These are phyloP conservation scores for Tipula lateralis DNA, from an alignment of 2,888 invertebrate species.

Conservation along the genomic window DNA sequence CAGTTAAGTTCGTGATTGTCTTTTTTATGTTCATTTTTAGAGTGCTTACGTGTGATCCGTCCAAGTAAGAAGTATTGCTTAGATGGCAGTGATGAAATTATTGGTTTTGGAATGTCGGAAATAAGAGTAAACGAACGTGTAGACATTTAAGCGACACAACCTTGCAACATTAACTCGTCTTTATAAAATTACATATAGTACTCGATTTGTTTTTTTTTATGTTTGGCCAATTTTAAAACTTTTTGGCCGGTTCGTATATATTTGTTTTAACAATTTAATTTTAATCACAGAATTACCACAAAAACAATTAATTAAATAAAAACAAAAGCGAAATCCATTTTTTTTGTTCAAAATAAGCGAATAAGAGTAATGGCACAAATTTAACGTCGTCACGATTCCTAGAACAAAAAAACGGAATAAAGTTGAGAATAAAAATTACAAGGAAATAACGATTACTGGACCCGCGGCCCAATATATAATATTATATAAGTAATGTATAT, in stretches of 20 bases:
- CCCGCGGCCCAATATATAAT: neutral
- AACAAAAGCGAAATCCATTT: neutral
- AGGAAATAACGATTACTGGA: neutral
- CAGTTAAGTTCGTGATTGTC: neutral
- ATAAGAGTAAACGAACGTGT: no score
- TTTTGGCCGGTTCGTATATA: neutral
- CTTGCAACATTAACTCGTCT: neutral
- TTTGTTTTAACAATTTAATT: neutral
- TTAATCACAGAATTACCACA: conserved; percentile 11
- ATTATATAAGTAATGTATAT: neutral
- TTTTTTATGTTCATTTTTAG: neutral
- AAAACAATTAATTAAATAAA: neutral
- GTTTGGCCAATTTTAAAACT: neutral
- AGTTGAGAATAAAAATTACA: neutral
- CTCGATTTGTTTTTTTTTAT: neutral
- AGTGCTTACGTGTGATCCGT: neutral
- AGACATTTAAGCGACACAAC: neutral
- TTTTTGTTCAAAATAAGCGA: neutral
- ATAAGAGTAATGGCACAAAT: neutral
- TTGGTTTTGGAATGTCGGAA: neutral
- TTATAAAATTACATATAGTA: neutral
- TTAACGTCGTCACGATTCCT: neutral
- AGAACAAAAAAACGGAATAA: neutral
- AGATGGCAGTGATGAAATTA: neutral
- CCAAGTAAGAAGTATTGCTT: neutral